Percentiles rank a stretch among this genome's conserved stretches.
Evolutionary conservation across 1,140 invertebrate genomes (phyloP).

Genomic region (Scaptomyza hsui): DNA sequence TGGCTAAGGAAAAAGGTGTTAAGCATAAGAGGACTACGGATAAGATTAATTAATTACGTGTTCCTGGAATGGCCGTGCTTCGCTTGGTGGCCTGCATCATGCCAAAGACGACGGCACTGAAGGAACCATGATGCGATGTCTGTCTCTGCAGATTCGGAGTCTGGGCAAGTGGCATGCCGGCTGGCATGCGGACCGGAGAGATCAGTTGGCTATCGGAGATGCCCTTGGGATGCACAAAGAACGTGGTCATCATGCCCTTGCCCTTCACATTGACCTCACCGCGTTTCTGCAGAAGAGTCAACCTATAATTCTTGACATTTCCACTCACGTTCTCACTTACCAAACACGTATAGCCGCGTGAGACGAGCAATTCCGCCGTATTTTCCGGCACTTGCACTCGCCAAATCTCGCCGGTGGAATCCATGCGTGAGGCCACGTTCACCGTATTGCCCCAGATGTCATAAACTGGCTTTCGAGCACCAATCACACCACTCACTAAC

Average conservation of each 20-base stretch:
- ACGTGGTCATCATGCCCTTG: conserved; percentile 97
- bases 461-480: conserved; percentile 98
- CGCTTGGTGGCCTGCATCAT: conserved; percentile 91
- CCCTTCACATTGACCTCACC: conserved; percentile 96
- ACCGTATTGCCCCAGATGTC: conserved; percentile 99
- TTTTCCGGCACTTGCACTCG: conserved; percentile 94
- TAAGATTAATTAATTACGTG: conserved; percentile 75
- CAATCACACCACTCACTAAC: conserved; percentile 98
- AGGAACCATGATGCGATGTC: conserved; percentile 89
- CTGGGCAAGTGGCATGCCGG: conserved; percentile 72
- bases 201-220: conserved; percentile 84
- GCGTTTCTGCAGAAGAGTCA: conserved; percentile 86
- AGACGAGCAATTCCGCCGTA: conserved; percentile 87
- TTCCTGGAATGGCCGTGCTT: conserved; percentile 85
- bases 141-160: conserved; percentile 86
- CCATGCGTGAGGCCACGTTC: conserved; percentile 97
- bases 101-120: conserved; percentile 94
- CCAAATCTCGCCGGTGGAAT: conserved; percentile 94
- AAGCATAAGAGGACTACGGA: neutral
- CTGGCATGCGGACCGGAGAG: conserved; percentile 75
- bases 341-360: conserved; percentile 79
- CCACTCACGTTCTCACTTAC: conserved; percentile 37
- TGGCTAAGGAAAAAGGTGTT: conserved; percentile 46
- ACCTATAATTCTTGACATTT: neutral
- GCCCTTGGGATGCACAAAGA: conserved; percentile 91